Evolutionary conservation across 2,888 invertebrate species (phyloP).

Genomic region (Ptilodon capucinus): DNA sequence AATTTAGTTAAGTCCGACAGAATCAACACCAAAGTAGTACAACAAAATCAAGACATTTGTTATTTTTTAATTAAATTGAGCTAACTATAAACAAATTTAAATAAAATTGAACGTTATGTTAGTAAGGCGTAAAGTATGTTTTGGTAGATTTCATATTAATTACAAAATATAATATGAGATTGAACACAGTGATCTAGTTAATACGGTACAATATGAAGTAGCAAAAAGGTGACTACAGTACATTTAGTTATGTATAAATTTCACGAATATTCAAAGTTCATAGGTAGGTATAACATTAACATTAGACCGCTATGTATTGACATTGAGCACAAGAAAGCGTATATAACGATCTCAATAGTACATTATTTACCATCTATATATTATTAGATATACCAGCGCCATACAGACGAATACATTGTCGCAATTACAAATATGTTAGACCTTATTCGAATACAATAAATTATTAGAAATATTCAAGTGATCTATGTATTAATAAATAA

Average conservation of each 20-base stretch:
- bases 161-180: constrained; percentile 60
- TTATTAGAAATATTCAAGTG: constrained; percentile 66
- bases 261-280: constrained; percentile 36
- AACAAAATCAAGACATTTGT: constrained; percentile 19
- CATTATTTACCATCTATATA: constrained; percentile 51
- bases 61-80: constrained; percentile 35
- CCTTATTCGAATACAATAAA: constrained; percentile 70
- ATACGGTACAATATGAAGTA: constrained; percentile 42
- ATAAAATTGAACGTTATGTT: constrained; percentile 52
- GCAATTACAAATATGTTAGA: constrained; percentile 60
- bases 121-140: constrained; percentile 50
- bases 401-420: constrained; percentile 68
- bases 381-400: constrained; percentile 64
- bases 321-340: constrained; percentile 80
- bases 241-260: constrained; percentile 33
- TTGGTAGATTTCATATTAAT: constrained; percentile 43
- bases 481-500: constrained; percentile 56
- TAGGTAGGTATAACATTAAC: constrained; percentile 32
- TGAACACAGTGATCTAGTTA: constrained; percentile 61
- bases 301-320: constrained; percentile 75
- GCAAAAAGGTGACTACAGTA: constrained; percentile 33
- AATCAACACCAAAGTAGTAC: too few species aligned
- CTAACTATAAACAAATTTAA: constrained; percentile 29
- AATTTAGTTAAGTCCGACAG: too few species aligned
- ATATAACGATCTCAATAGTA: constrained; percentile 47